Evolutionary conservation across 2,797 vertebrate genomes (phyloP).

Genomic region (Smutsia gigantea): DNA sequence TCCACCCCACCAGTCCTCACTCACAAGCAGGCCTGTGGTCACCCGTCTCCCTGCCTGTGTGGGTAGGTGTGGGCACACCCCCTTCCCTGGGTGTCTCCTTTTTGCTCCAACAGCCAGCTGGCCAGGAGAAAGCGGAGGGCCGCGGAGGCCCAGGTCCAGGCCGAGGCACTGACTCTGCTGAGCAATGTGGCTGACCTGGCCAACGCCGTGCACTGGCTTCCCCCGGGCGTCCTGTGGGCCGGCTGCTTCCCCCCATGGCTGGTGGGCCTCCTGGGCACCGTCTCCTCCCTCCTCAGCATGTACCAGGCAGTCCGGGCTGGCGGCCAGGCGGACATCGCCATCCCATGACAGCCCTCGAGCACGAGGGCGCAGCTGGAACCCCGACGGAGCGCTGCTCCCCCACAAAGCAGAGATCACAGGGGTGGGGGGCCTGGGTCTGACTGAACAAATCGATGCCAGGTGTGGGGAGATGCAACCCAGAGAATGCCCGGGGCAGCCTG

Average conservation of each 20-base stretch:
- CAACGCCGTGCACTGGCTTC: slow-evolving; percentile 97
- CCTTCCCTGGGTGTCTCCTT: background rate
- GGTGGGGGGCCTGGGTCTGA: background rate
- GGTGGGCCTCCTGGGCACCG: slow-evolving; percentile 95
- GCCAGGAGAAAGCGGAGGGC: slow-evolving; percentile 65
- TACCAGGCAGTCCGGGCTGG: slow-evolving; percentile 85
- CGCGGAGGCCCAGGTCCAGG: slow-evolving; percentile 82
- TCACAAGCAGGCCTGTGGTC: background rate
- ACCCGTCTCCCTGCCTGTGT: fast-evolving
- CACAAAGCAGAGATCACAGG: fast-evolving
- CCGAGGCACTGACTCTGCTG: slow-evolving; percentile 89
- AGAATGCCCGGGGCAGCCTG: background rate
- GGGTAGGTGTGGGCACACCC: background rate
- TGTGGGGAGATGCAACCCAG: background rate
- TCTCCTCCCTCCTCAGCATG: slow-evolving; percentile 93
- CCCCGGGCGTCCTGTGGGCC: slow-evolving; percentile 94
- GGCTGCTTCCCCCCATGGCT: slow-evolving; percentile 93
- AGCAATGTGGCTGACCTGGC: slow-evolving; percentile 90
- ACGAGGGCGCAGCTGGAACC: background rate
- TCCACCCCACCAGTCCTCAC: background rate
- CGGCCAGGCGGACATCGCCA: fast-evolving
- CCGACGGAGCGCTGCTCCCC: fast-evolving
- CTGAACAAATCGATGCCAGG: background rate
- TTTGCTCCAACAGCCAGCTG: slow-evolving; percentile 72
- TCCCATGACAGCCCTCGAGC: background rate